These are phyloP conservation scores for Platyrinchus mystaceus DNA, from an alignment of 2,797 vertebrate genomes.

Conservation along the genomic window DNA sequence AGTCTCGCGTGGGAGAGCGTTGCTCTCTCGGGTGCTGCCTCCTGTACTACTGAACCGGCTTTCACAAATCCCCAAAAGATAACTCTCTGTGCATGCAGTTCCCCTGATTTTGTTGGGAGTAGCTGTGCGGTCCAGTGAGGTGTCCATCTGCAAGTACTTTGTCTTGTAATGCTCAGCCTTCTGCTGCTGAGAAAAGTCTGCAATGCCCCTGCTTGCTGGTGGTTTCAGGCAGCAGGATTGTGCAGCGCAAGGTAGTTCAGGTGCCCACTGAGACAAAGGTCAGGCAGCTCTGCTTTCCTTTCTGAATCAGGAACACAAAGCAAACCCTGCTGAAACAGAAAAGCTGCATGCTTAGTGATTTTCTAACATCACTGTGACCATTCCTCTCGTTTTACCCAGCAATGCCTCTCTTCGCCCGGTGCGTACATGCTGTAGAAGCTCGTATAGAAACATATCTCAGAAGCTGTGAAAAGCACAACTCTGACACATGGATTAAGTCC, in stretches of 20 bases:
- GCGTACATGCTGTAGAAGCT: neutral
- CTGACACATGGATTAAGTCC: neutral
- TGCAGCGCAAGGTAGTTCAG: neutral
- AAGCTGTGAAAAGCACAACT: neutral
- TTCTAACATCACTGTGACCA: neutral
- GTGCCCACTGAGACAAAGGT: neutral
- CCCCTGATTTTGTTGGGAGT: neutral
- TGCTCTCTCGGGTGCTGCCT: neutral
- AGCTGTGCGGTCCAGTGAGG: neutral
- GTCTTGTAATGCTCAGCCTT: neutral
- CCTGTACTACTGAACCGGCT: fast-evolving
- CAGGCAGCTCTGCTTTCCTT: neutral
- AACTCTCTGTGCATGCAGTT: neutral
- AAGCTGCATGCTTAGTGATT: neutral
- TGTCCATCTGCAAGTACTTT: neutral
- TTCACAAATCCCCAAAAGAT: neutral
- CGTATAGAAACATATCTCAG: neutral
- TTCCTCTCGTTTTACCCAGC: neutral
- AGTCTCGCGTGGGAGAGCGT: neutral
- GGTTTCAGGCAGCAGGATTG: neutral
- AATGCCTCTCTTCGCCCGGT: neutral
- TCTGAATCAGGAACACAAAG: neutral
- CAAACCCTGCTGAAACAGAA: neutral
- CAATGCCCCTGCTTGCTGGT: neutral
- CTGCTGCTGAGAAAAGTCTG: neutral